Evolutionary conservation across 2,888 invertebrate species (phyloP).

Genomic region (Drymonia ruficornis): DNA sequence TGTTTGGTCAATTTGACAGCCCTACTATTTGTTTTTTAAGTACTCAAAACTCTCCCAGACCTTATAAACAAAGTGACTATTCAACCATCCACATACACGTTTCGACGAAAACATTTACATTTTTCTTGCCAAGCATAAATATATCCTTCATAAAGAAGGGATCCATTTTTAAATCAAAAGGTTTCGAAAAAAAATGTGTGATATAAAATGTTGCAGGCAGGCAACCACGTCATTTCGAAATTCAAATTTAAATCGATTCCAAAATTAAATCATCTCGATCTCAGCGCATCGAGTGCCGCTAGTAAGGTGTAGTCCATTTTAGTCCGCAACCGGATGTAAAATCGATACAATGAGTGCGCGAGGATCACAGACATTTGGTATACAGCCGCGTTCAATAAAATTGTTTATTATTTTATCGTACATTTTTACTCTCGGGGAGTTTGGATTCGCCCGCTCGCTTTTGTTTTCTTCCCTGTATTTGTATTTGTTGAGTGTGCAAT

Average conservation of each 20-base stretch:
- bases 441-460: conserved; percentile 18
- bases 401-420: conserved; percentile 49
- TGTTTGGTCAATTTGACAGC: conserved; percentile 54
- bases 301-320: conserved; percentile 60
- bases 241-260: conserved; percentile 5
- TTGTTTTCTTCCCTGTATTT: conserved; percentile 29
- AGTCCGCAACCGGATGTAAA: conserved; percentile 71
- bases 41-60: too few relatives aligned
- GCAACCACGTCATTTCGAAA: neutral
- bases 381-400: conserved; percentile 45
- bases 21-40: conserved; percentile 38
- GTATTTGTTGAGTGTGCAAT: conserved; percentile 14
- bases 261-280: neutral
- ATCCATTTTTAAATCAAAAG: neutral
- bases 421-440: conserved; percentile 6
- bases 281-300: conserved; percentile 31
- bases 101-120: too few relatives aligned
- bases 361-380: conserved; percentile 66
- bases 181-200: too few relatives aligned
- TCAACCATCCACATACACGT: too few relatives aligned
- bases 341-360: conserved; percentile 75
- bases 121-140: too few relatives aligned
- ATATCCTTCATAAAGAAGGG: too few relatives aligned
- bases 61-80: too few relatives aligned
- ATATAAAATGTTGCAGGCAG: too few relatives aligned